These are phyloP conservation scores for Orius insidiosus DNA, from an alignment of 1,140 invertebrate species.

Conservation along the genomic window DNA sequence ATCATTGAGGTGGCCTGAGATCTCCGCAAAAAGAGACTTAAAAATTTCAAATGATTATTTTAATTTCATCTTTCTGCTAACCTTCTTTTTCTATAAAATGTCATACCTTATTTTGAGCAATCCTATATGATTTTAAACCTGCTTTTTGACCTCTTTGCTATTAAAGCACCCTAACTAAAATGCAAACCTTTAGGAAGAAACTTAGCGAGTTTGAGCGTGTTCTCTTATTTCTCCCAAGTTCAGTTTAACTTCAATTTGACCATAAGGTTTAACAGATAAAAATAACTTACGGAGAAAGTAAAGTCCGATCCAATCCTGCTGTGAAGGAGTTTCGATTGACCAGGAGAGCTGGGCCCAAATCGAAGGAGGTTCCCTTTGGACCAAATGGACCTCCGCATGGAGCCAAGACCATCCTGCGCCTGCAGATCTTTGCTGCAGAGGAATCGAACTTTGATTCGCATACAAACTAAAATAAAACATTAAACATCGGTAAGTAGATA, in stretches of 20 bases:
- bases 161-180: background rate
- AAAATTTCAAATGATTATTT: too few species aligned
- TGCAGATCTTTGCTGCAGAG: background rate
- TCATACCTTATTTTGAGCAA: too few species aligned
- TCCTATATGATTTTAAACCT: too few species aligned
- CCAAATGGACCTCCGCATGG: conserved; percentile 6
- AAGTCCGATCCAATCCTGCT: conserved; percentile 16
- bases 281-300: conserved; percentile 14
- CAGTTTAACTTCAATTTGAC: too few species aligned
- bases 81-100: too few species aligned
- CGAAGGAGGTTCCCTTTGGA: background rate
- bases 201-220: background rate
- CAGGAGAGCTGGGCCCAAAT: conserved; percentile 10
- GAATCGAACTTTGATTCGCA: conserved; percentile 1
- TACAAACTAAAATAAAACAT: background rate
- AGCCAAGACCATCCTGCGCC: conserved; percentile 6
- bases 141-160: too few species aligned
- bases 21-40: too few species aligned
- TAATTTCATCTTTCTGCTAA: too few species aligned
- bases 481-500: background rate
- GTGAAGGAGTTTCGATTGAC: conserved; percentile 12
- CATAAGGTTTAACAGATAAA: background rate
- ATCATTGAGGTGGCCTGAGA: too few species aligned
- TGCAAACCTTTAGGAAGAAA: conserved; percentile 1
- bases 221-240: background rate